These are phyloP conservation scores for Tachystola acroxantha DNA, from an alignment of 2,888 invertebrate genomes.

Conservation along the genomic window DNA sequence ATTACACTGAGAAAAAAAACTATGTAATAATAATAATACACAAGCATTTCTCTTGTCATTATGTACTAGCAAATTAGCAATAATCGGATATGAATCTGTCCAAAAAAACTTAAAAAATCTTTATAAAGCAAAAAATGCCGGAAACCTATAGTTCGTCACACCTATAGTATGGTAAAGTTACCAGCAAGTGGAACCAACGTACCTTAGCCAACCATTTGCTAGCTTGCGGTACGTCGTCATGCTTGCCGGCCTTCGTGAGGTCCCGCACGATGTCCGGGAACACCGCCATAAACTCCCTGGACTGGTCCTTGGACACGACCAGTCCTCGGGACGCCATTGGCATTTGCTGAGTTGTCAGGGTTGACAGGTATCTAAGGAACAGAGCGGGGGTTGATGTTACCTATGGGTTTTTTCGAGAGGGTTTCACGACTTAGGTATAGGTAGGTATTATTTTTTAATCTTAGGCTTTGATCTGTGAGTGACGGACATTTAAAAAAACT, in stretches of 20 bases:
- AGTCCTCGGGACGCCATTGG: slow-evolving; percentile 80
- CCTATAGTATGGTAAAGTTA: too few species aligned
- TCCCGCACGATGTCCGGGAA: slow-evolving; percentile 93
- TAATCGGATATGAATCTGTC: too few species aligned
- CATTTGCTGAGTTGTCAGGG: slow-evolving; percentile 79
- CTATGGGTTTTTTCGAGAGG: not conserved
- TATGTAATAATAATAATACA: too few species aligned
- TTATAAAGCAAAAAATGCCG: too few species aligned
- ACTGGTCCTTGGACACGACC: slow-evolving; percentile 88
- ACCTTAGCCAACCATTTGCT: slow-evolving; percentile 90
- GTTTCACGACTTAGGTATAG: too few species aligned
- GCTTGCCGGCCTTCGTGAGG: slow-evolving; percentile 86
- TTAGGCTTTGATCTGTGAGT: too few species aligned
- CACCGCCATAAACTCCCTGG: slow-evolving; percentile 91
- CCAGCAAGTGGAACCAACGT: slow-evolving; percentile 37
- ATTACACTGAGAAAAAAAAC: too few species aligned
- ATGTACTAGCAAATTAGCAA: not conserved
- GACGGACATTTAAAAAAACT: too few species aligned
- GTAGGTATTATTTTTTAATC: too few species aligned
- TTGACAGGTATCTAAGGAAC: slow-evolving; percentile 75
- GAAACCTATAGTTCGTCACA: slow-evolving; percentile 1
- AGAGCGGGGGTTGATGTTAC: too few species aligned
- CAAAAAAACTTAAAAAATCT: too few species aligned
- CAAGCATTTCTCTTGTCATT: not conserved
- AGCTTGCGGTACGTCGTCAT: slow-evolving; percentile 87